These are phyloP conservation scores for Xyrichtys novacula DNA, from an alignment of 2,797 vertebrate genomes.

Conservation along the genomic window DNA sequence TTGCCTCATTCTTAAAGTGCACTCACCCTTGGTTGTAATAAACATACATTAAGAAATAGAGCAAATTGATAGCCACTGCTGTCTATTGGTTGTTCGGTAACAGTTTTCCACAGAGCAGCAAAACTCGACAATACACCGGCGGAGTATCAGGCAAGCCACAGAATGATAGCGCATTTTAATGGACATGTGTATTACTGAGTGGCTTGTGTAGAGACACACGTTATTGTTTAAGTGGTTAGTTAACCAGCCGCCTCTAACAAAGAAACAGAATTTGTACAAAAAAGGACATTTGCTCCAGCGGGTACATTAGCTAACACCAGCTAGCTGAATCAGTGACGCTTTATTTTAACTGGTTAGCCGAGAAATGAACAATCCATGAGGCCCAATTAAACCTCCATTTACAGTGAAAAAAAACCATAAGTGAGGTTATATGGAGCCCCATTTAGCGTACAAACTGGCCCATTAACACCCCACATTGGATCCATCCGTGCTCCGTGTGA, in stretches of 20 bases:
- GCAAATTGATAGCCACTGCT: too few species aligned
- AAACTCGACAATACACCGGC: slow-evolving; percentile 42
- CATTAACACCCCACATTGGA: slow-evolving; percentile 10
- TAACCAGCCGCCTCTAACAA: not conserved
- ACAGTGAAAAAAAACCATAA: slow-evolving; percentile 24
- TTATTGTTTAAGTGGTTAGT: not conserved
- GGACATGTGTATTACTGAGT: not conserved
- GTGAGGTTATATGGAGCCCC: slow-evolving; percentile 6
- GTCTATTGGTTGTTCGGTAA: too few species aligned
- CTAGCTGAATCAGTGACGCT: slow-evolving; percentile 46
- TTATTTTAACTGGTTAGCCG: slow-evolving; percentile 58
- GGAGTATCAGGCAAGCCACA: slow-evolving; percentile 8
- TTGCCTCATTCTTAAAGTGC: too few species aligned
- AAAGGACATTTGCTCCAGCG: slow-evolving; percentile 21
- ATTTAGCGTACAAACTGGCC: not conserved
- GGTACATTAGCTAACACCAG: slow-evolving; percentile 29
- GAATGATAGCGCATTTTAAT: slow-evolving; percentile 15
- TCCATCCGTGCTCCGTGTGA: slow-evolving; percentile 22
- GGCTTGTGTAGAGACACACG: not conserved
- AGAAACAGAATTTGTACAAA: slow-evolving; percentile 1
- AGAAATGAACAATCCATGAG: slow-evolving; percentile 65
- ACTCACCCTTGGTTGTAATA: too few species aligned
- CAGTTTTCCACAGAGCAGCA: too few species aligned
- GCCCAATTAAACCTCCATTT: slow-evolving; percentile 66
- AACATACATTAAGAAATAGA: too few species aligned